These are phyloP conservation scores for Darevskia nairensis DNA, from an alignment of 2,797 vertebrate species.

Conservation along the genomic window DNA sequence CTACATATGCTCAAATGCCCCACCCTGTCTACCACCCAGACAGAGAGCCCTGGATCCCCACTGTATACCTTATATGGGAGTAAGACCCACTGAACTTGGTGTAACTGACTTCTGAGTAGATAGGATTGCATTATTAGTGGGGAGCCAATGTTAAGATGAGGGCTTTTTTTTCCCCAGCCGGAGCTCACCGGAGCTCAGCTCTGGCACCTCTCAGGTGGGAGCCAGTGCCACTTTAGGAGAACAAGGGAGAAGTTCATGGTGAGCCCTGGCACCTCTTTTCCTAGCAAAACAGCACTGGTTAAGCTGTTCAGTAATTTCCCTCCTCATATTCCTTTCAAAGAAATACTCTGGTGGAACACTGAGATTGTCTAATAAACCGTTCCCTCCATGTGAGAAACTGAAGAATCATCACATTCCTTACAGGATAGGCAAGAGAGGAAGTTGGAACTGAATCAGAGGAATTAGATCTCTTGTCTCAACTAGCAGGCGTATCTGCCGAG, in stretches of 20 bases:
- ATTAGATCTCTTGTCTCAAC: conserved; percentile 45
- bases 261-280: too few species aligned
- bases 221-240: too few species aligned
- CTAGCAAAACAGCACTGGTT: not conserved
- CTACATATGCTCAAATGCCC: too few species aligned
- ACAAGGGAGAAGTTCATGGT: too few species aligned
- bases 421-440: conserved; percentile 15
- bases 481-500: conserved; percentile 26
- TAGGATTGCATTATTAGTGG: not conserved
- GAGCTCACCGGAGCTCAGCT: too few species aligned
- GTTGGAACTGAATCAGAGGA: conserved; percentile 40
- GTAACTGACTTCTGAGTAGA: not conserved
- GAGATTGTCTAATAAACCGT: not conserved
- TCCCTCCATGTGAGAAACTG: conserved; percentile 12
- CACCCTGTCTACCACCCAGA: too few species aligned
- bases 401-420: not conserved
- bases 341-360: conserved; percentile 17
- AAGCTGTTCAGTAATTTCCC: not conserved
- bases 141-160: too few species aligned
- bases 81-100: not conserved
- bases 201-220: too few species aligned
- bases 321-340: not conserved
- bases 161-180: too few species aligned
- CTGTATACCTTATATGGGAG: not conserved
- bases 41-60: too few species aligned